A percentile compares a stretch with the other conserved stretches of the same genome.
These are phyloP conservation scores for Phalanger gymnotis DNA, from an alignment of 2,797 vertebrate species.

Conservation along the genomic window DNA sequence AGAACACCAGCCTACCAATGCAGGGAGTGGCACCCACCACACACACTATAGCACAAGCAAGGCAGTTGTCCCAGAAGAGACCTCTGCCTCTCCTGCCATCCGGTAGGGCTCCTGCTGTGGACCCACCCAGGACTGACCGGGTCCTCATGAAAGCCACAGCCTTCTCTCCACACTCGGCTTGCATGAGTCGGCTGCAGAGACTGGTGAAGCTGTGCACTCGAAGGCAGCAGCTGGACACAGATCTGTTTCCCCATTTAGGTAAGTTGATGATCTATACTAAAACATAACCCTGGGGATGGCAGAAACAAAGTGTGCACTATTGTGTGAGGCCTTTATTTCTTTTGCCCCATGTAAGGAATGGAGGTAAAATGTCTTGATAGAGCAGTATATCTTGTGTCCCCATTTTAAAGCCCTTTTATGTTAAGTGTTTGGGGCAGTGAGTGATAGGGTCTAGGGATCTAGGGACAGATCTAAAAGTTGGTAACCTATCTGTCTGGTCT, in stretches of 20 bases:
- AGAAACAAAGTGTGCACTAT: neutral
- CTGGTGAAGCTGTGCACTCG: conserved; percentile 96
- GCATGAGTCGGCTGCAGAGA: conserved; percentile 95
- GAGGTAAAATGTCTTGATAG: neutral
- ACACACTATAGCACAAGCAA: conserved; percentile 91
- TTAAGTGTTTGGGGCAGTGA: neutral
- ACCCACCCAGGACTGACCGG: conserved; percentile 86
- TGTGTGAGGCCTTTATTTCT: neutral
- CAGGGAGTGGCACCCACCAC: conserved; percentile 91
- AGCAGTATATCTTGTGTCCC: accelerated
- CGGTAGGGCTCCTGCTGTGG: conserved; percentile 84
- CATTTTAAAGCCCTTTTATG: neutral
- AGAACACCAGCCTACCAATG: conserved; percentile 94
- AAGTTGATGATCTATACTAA: conserved; percentile 64
- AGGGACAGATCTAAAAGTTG: neutral
- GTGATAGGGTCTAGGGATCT: neutral
- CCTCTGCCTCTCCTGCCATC: conserved; percentile 88
- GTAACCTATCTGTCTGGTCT: neutral
- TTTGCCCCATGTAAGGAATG: accelerated
- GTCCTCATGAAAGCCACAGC: conserved; percentile 94
- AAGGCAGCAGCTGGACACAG: conserved; percentile 92
- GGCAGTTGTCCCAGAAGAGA: conserved; percentile 91
- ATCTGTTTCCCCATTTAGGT: conserved; percentile 99
- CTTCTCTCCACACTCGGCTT: conserved; percentile 93
- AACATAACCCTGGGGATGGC: accelerated